Base-by-base conservation (phyloP, 2,888 invertebrate genomes). In the Cheilosia urbana region DNA sequence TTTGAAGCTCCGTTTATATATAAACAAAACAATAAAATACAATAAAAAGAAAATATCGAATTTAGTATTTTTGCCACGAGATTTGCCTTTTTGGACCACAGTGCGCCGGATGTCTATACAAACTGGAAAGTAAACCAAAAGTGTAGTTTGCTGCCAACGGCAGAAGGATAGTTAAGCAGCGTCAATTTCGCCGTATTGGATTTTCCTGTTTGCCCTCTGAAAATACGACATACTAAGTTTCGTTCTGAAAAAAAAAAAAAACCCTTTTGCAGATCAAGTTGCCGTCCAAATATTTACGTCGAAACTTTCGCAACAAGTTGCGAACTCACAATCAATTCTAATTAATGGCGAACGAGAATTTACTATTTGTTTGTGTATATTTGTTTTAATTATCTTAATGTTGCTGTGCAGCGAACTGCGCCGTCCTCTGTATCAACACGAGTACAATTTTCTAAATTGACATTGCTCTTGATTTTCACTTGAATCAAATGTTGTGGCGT, bases 341-440 rank as follows among this genome's bases (percentile, higher is more conserved):
- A 15, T 53, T 42, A 57, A 49, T 71, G 24, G 9, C 57, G 40
- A 57, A 63, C 49, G 47, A 71, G 19, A 51, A 72, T 60, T 57
- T 37, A 47, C 34, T 34, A 17, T 17, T 15, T 45, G 15, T 72
- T 40, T 45, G 45, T 24, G 51, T 47, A 40, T 78, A 40, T 78
- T 72, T 65, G 15, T 51, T 58, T 72, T 65, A 79, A 66, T 72
- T 58, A 66, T 40, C 51, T 51, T 24, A 66, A 57, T 62, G 62
- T 40, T 63, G 30, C 27, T 53, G 62, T 53, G 62, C 63, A 71
- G n/a, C 27, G 15, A 62, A 72, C 45, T 51, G 53, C 34, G 37
- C 37, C 13, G 4, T 37, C 13, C 13, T 37, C 37, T 37, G 13
- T 13, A 1, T 30, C 40, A 11, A 42, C 49, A 42, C 37, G 42